Base-by-base conservation (phyloP, 2,888 invertebrate genomes). In the Thymelicus sylvestris region DNA sequence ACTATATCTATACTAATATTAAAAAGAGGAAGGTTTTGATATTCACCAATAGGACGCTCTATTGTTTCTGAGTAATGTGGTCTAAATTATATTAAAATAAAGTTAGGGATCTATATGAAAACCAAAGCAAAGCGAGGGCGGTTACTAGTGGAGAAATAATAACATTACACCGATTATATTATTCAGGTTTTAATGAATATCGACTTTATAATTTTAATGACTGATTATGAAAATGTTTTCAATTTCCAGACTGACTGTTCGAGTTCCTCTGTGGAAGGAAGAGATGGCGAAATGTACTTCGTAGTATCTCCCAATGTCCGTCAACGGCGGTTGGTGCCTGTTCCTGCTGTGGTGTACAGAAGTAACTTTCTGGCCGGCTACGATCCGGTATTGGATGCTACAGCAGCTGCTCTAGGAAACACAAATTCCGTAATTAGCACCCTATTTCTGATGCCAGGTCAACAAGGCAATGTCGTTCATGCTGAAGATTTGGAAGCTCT, bases 251-350 rank as follows among this genome's bases (percentile, higher is more conserved):
- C 97, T 19, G 97, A 97, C 80, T 98, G 97, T 85, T 94, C 95
- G 0, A 94, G 93, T 41, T 96, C 96, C 3, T 97, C 97, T 0
- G 96, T 96, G 0, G 95, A 95, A 52, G 97, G 97, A 38, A 94
- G 97, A 65, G 97, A 97, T 79, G 97, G 97, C 0, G 97, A 98
- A 89, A 95, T 97, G 94, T 97, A 97, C 87, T 98, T 97, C 87
- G 97, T 97, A 44, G 97, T 97, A 0, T 95, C 96, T 57, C 97
- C 97, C 0, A 96, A 96, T 7, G 96, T 97, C 2, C 95, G 97
- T 38, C 97, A 97, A 84, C 95, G 97, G 44, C 95, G 97, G 63
- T 90, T 98, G 6, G 96, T 98, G 0, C 97, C 97, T 0, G 96
- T 98, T 5, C 98, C 98, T 0, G 97, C 98, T 0, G 97, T 96